Evolutionary conservation across 2,797 vertebrate genomes (phyloP), one percentile per base, ranked within the genome.

Genomic region (Macropodus opercularis): DNA sequence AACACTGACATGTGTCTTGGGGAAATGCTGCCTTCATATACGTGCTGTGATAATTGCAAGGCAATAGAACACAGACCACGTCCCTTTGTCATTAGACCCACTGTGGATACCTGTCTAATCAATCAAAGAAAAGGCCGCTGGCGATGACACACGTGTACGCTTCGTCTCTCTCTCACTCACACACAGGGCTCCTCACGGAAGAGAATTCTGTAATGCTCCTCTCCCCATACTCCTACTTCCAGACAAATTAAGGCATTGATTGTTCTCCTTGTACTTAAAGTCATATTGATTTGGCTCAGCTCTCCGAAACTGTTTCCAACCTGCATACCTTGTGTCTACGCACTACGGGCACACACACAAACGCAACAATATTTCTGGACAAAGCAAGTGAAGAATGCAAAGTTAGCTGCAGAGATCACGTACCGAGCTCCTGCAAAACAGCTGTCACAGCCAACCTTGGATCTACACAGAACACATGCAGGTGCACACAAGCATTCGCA

Each of bases 181-280:
- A 23, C 10, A n/a, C 7, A 22, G 1, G 8, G 44, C n/a, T 55
- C 14, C 27, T 21, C 27, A 22, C 40, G 38, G 21, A 62, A 70
- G 50, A 59, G 49, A 66, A 69, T 58, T 31, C 22, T 48, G 15
- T 24, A n/a, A 69, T 27, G 29, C 68, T 60, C 50, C 35, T 48
- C 52, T 41, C 41, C 1, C 50, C 12, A 3, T 5, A 13, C 36
- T 40, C 62, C 65, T 51, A 69, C 66, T 77, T 72, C 73, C 56
- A 78, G 63, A 79, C 77, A 88, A 89, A 89, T 88, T 75, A 87
- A 84, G 63, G 61, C 75, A 89, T 84, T 72, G 81, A 90, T 89
- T 84, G 66, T 53, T 6, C 34, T 73, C 65, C 72, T 75, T 86
- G 76, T 81, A 79, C 74, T 73, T 86, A 78, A 86, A 77, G 62